Percentiles rank a stretch among this genome's conserved stretches.
phyloP scores from a whole-genome alignment of 2,797 vertebrate genomes.

The Petrocephalus sullivani region DNA sequence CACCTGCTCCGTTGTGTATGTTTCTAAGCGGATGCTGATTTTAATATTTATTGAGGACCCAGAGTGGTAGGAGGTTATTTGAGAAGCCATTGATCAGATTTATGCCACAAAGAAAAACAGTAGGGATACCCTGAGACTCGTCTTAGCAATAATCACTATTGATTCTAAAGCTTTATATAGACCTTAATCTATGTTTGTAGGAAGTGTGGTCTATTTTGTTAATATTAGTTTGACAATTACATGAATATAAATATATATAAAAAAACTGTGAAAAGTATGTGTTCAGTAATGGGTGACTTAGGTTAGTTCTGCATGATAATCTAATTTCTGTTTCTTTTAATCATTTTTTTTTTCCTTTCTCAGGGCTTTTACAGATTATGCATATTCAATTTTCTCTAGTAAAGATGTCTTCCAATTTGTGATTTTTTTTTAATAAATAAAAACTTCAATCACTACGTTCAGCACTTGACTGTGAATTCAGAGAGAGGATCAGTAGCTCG shows the following conservation, averaged over 20 bases:
- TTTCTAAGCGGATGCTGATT: constrained; percentile 53
- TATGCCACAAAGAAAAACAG: constrained; percentile 64
- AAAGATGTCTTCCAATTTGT: constrained; percentile 41
- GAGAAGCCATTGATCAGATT: constrained; percentile 80
- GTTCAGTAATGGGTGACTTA: constrained; percentile 93
- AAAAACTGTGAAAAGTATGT: constrained; percentile 95
- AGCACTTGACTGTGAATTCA: constrained; percentile 88
- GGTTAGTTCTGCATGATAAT: constrained; percentile 91
- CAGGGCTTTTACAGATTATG: constrained; percentile 81
- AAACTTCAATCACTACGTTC: constrained; percentile 89
- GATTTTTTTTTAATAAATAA: constrained; percentile 33
- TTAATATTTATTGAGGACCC: constrained; percentile 71
- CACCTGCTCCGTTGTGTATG: constrained; percentile 15
- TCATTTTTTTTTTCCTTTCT: constrained; percentile 52
- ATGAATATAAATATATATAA: constrained; percentile 44
- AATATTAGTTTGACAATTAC: constrained; percentile 58
- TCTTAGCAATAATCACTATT: constrained; percentile 82
- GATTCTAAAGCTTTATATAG: constrained; percentile 92
- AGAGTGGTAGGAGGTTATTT: constrained; percentile 51
- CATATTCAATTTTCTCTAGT: constrained; percentile 62
- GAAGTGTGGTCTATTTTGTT: constrained; percentile 65
- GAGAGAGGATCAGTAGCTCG: constrained; percentile 37
- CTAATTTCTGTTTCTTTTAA: constrained; percentile 71
- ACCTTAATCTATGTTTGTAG: constrained; percentile 68
- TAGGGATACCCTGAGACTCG: constrained; percentile 54